Conservation (phyloP, 2,113 vertebrate genomes). For the Cyprinodon tularosa region DNA sequence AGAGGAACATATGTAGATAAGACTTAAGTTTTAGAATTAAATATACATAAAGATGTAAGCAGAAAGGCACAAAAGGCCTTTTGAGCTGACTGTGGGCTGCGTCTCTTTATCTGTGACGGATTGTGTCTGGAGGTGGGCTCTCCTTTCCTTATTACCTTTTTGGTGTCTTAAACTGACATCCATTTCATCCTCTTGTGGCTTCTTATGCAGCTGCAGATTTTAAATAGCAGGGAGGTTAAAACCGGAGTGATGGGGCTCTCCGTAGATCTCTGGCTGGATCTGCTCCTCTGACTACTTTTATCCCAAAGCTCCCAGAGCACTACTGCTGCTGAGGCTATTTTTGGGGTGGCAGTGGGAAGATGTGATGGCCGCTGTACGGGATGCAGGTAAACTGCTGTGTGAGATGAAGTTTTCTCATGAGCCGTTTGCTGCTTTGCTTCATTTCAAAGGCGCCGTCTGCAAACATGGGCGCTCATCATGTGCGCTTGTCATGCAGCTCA, state of each 20-base stretch:
- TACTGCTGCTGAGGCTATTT: conserved; percentile 71
- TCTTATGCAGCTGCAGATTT: conserved; percentile 35
- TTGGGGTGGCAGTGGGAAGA: conserved; percentile 72
- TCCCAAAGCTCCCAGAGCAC: conserved; percentile 53
- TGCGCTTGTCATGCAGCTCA: conserved; percentile 19
- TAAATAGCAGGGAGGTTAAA: conserved; percentile 64
- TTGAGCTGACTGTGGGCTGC: neutral
- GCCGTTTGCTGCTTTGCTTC: neutral
- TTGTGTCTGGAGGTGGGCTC: conserved; percentile 33
- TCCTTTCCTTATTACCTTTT: conserved; percentile 17
- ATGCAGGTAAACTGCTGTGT: conserved; percentile 70
- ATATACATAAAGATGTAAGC: conserved; percentile 14
- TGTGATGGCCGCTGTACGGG: conserved; percentile 75
- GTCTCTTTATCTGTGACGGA: conserved; percentile 20
- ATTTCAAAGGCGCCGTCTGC: neutral
- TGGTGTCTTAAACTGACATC: conserved; percentile 23
- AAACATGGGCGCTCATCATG: neutral
- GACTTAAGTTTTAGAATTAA: conserved; percentile 29
- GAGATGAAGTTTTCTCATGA: conserved; percentile 14
- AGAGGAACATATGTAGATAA: neutral
- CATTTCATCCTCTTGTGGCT: conserved; percentile 1
- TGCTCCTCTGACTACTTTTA: conserved; percentile 67
- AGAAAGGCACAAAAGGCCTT: neutral
- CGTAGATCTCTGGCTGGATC: conserved; percentile 59
- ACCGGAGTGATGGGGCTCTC: conserved; percentile 60